A percentile compares a stretch with the other conserved stretches of the same genome.
Conservation (phyloP, 2,113 vertebrate genomes). For the Cyanocitta stelleri region DNA sequence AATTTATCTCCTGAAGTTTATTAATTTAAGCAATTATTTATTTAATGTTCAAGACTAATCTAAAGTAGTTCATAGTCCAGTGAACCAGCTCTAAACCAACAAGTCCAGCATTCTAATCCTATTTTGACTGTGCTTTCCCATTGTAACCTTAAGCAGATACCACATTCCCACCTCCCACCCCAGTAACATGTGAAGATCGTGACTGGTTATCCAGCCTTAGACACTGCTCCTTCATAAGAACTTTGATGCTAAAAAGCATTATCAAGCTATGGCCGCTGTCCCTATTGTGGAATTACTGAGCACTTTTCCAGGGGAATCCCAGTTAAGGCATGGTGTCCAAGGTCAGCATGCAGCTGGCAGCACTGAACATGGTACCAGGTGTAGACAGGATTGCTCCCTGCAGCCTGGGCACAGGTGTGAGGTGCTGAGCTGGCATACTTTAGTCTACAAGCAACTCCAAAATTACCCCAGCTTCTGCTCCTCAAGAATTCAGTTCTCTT, state of each 20-base stretch:
- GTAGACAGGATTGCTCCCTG: neutral
- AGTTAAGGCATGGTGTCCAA: neutral
- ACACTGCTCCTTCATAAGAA: neutral
- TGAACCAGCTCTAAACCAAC: neutral
- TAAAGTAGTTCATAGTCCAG: neutral
- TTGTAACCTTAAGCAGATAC: neutral
- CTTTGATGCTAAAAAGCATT: neutral
- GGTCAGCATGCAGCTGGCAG: neutral
- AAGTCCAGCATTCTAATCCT: neutral
- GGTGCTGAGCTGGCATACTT: neutral
- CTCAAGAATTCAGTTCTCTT: neutral
- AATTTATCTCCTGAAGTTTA: neutral
- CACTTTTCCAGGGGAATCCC: neutral
- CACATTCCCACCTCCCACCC: neutral
- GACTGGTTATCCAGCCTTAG: neutral
- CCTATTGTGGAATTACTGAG: neutral
- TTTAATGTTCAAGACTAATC: neutral
- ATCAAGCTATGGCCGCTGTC: neutral
- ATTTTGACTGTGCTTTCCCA: neutral
- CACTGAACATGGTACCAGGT: fast-evolving
- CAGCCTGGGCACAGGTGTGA: neutral
- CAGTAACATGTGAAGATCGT: fast-evolving
- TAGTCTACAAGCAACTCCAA: neutral
- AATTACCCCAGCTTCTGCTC: neutral
- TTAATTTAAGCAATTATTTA: neutral